These are phyloP conservation scores for Lineus longissimus DNA, from an alignment of 1,140 invertebrate genomes.

Conservation along the genomic window DNA sequence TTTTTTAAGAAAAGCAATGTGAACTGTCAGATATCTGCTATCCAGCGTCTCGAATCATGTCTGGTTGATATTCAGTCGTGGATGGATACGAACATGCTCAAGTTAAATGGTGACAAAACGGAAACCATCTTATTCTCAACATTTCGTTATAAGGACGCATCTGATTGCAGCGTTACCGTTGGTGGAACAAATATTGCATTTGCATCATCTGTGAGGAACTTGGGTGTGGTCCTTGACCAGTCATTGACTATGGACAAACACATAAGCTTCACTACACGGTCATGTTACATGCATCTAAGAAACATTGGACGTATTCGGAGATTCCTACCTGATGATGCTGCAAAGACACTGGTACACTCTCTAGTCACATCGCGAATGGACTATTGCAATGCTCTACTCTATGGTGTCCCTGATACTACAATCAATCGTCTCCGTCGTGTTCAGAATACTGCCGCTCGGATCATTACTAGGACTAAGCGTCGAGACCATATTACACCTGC, in stretches of 20 bases:
- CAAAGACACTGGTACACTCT: neutral
- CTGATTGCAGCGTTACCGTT: too few species aligned
- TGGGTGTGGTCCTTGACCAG: neutral
- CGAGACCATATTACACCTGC: slow-evolving; percentile 7
- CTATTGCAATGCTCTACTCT: slow-evolving; percentile 1
- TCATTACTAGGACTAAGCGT: slow-evolving; percentile 11
- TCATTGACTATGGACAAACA: neutral
- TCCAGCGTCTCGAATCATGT: too few species aligned
- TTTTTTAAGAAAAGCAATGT: too few species aligned
- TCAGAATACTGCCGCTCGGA: slow-evolving; percentile 10
- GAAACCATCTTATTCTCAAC: too few species aligned
- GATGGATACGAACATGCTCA: too few species aligned
- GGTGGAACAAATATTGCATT: too few species aligned
- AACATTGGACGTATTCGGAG: neutral
- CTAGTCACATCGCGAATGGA: neutral
- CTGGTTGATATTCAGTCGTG: too few species aligned
- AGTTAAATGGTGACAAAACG: too few species aligned
- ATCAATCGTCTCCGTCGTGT: neutral
- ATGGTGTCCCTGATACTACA: neutral
- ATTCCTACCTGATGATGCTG: neutral
- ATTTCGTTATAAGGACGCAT: too few species aligned
- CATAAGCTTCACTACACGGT: neutral
- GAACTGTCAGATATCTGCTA: neutral
- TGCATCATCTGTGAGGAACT: too few species aligned
- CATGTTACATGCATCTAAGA: neutral